Evolutionary conservation across 2,888 invertebrate genomes (phyloP), one percentile per base, ranked within the genome.

Genomic region (Epinotia bilunana): DNA sequence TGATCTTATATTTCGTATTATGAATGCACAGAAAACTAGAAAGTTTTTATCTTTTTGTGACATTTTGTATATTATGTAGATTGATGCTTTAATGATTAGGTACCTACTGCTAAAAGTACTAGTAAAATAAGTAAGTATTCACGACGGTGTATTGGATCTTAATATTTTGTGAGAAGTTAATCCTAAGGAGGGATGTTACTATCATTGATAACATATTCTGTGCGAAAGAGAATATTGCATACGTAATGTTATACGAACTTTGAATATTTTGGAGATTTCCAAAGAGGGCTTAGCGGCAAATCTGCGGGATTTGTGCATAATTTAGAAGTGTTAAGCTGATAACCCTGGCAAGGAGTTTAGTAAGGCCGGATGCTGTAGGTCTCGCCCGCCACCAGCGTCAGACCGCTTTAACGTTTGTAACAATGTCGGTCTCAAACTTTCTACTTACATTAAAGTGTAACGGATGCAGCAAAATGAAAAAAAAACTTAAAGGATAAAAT

Each of bases 381-480:
- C 43, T 63, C 46, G 57, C 46, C 64, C 63, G 23, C 18, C n/a
- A 16, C 28, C 28, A 46, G 23, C 46, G 64, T 5, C 16, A 46
- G 18, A 61, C 33, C n/a, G 61, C 33, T 33, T 4, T 49, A 70
- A 55, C 18, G 49, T 6, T 46, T 60, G 11, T n/a, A 23, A 58
- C 39, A 68, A 68, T 20, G 23, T 58, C 43, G 20, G 28, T 46
- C 16, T 75, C 18, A 61, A 72, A 71, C 63, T 64, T n/a, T 33
- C 1, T 63, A 23, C 60, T 65, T 67, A 55, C 55, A 33, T 43
- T 39, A 13, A 61, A 67, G 71, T 65, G 55, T 71, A 74, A 74
- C 71, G 71, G 62, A 72, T 62, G 75, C 62, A 46, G 46, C 64
- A 70, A 74, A 74, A 69, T 74, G 74, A 74, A 74, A 74, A 74